A percentile compares a stretch with the other conserved stretches of the same genome.
Conservation (phyloP, 2,797 vertebrate genomes). For the Apodemus agrarius region DNA sequence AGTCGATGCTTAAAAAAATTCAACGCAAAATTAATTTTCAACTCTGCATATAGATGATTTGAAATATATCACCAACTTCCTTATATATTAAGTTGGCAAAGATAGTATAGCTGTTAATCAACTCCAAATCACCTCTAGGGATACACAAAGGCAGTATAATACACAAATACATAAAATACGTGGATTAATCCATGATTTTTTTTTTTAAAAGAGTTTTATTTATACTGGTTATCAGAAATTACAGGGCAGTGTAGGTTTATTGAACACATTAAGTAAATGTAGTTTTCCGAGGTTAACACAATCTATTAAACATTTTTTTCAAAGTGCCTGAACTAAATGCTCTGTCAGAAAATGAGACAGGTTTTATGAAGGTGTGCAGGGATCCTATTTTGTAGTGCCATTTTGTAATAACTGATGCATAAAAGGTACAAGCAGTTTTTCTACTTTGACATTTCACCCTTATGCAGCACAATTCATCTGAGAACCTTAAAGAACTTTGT, state of each 20-base stretch:
- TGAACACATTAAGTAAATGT: slow-evolving; percentile 71
- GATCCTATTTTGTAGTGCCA: slow-evolving; percentile 49
- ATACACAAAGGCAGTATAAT: slow-evolving; percentile 77
- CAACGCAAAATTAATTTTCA: slow-evolving; percentile 88
- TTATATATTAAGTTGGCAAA: slow-evolving; percentile 82
- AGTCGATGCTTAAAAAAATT: slow-evolving; percentile 85
- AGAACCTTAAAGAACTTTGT: slow-evolving; percentile 76
- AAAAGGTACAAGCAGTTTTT: slow-evolving; percentile 70
- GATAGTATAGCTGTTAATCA: slow-evolving; percentile 83
- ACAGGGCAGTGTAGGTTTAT: slow-evolving; percentile 45
- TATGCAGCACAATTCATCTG: slow-evolving; percentile 65
- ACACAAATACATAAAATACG: slow-evolving; percentile 78
- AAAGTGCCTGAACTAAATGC: slow-evolving; percentile 17
- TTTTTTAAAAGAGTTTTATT: slow-evolving; percentile 75
- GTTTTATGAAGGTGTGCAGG: slow-evolving; percentile 56
- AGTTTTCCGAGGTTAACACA: slow-evolving; percentile 59
- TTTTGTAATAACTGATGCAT: slow-evolving; percentile 57
- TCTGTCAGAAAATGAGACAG: slow-evolving; percentile 54
- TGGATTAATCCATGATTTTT: slow-evolving; percentile 76
- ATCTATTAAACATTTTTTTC: slow-evolving; percentile 35
- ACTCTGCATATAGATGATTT: slow-evolving; percentile 88
- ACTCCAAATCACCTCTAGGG: slow-evolving; percentile 79
- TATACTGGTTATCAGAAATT: slow-evolving; percentile 76
- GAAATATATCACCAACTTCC: slow-evolving; percentile 85
- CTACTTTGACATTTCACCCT: slow-evolving; percentile 69